Evolutionary conservation across 2,797 vertebrate species (phyloP).

Genomic region (Gambelia wislizenii): DNA sequence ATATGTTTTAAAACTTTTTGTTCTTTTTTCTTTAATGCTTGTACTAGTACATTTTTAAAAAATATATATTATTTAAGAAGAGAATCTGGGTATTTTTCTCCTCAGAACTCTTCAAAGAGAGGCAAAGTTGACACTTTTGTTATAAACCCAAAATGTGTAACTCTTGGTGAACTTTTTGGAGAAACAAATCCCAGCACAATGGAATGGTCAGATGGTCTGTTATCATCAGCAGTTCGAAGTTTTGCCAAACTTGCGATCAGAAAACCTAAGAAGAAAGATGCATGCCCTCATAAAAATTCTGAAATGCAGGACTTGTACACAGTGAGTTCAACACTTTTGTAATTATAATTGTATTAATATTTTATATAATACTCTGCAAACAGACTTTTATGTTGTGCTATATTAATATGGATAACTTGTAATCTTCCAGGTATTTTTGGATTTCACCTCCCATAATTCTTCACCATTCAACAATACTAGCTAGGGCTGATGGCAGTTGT

Average conservation of each 20-base stretch:
- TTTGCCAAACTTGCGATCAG: slow-evolving; percentile 57
- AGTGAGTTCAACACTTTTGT: slow-evolving; percentile 58
- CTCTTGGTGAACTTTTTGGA: slow-evolving; percentile 74
- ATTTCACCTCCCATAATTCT: no score
- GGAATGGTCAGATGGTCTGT: slow-evolving; percentile 78
- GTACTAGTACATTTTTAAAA: not conserved
- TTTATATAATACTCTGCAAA: not conserved
- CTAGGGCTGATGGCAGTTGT: no score
- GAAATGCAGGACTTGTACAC: slow-evolving; percentile 38
- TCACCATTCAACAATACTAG: no score
- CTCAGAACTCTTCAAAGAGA: slow-evolving; percentile 59
- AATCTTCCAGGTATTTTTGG: no score
- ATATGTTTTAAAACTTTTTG: not conserved
- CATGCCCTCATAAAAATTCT: not conserved
- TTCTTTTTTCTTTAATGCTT: not conserved
- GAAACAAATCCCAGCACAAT: slow-evolving; percentile 70
- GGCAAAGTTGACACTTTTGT: slow-evolving; percentile 72
- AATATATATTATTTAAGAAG: not conserved
- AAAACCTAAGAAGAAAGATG: slow-evolving; percentile 33
- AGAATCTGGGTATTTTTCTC: not conserved
- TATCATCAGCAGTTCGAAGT: slow-evolving; percentile 67
- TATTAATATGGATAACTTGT: not conserved
- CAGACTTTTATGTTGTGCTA: not conserved
- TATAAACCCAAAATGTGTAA: slow-evolving; percentile 78
- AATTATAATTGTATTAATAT: not conserved